A percentile compares a stretch with the other conserved stretches of the same genome.
phyloP scores from a whole-genome alignment of 2,888 invertebrate genomes.

The Lasioglossum oenotherae region DNA sequence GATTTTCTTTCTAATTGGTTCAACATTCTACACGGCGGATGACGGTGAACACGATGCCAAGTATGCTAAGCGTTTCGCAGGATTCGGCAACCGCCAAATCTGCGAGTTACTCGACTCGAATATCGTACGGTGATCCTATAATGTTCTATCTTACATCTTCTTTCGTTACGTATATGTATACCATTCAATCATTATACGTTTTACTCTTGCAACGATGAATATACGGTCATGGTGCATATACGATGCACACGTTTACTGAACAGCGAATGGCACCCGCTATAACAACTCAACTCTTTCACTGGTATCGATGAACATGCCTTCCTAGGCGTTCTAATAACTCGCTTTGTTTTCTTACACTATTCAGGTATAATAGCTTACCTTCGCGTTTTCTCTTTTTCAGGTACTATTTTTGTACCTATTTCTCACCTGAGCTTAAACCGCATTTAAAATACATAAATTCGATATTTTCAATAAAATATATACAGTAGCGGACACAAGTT shows the following conservation, averaged over 20 bases:
- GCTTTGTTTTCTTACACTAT: constrained; percentile 27
- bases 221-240: constrained; percentile 12
- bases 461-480: constrained; percentile 31
- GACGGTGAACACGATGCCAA: neutral
- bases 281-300: constrained; percentile 40
- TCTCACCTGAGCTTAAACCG: constrained; percentile 67
- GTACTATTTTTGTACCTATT: constrained; percentile 72
- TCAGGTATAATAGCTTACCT: constrained; percentile 52
- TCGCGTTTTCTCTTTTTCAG: constrained; percentile 54
- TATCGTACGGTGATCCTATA: constrained; percentile 29
- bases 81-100: constrained; percentile 10
- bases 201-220: constrained; percentile 34
- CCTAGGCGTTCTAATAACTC: constrained; percentile 10
- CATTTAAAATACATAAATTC: constrained; percentile 53
- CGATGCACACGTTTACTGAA: constrained; percentile 16
- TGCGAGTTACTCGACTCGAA: constrained; percentile 41
- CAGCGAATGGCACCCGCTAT: constrained; percentile 28
- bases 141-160: constrained; percentile 6
- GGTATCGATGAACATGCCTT: constrained; percentile 26
- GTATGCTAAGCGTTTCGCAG: constrained; percentile 4
- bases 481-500: too few species aligned
- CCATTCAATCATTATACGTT: constrained; percentile 33
- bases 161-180: constrained; percentile 9
- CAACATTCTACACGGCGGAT: neutral
- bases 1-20: neutral